Conservation (phyloP, 2,113 vertebrate genomes). For the Nesoenas mayeri region DNA sequence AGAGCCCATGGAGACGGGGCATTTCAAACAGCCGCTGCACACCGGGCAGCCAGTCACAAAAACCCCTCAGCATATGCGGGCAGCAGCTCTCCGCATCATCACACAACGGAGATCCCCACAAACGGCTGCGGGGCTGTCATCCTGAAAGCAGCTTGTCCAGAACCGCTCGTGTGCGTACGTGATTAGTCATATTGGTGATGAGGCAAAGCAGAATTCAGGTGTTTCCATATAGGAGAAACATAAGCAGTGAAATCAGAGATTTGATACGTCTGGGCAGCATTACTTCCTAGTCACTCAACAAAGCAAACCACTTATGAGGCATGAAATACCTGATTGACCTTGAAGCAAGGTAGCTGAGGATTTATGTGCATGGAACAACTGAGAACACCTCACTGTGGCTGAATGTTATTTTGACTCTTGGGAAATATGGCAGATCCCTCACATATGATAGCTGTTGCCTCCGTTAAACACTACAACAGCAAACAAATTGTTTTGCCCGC, state of each 20-base stretch:
- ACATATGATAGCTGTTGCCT: neutral
- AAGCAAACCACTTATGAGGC: neutral
- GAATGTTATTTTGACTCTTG: neutral
- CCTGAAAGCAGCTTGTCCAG: neutral
- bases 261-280: neutral
- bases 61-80: accelerated
- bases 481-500: neutral
- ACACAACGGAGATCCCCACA: neutral
- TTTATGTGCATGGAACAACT: neutral
- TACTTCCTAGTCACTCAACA: neutral
- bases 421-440: neutral
- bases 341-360: neutral
- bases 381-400: neutral
- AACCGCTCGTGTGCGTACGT: accelerated
- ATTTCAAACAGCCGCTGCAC: neutral
- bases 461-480: neutral
- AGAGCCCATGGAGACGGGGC: neutral
- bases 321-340: neutral
- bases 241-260: neutral
- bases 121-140: accelerated
- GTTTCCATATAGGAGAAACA: neutral
- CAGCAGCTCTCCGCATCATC: neutral
- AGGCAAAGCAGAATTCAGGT: neutral
- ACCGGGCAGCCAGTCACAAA: neutral
- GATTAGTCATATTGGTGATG: neutral